These are phyloP conservation scores for Procapra przewalskii DNA, from an alignment of 2,113 vertebrate species.

Conservation along the genomic window DNA sequence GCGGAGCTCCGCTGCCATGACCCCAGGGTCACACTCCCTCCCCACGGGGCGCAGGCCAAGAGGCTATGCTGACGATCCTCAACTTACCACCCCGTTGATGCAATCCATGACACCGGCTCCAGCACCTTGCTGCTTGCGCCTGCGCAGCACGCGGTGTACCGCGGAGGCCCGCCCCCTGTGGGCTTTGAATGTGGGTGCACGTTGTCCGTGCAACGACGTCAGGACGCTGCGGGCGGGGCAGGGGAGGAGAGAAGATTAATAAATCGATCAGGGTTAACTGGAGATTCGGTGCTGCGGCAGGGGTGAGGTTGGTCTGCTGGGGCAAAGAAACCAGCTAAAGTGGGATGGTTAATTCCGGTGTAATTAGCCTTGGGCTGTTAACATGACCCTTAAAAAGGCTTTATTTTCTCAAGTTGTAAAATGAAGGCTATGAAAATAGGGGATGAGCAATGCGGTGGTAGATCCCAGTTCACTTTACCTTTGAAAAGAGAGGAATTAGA, in stretches of 20 bases:
- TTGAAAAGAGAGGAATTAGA: too few species aligned
- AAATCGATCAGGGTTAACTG: accelerated
- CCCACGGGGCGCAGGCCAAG: background rate
- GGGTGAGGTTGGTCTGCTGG: accelerated
- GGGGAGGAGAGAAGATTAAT: background rate
- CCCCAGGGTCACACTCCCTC: accelerated
- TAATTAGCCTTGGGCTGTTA: background rate
- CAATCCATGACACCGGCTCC: constrained; percentile 67
- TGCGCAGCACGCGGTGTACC: background rate
- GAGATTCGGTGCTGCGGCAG: accelerated
- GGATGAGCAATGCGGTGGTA: too few species aligned
- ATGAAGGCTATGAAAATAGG: too few species aligned
- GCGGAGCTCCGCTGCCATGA: accelerated
- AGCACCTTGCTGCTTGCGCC: background rate
- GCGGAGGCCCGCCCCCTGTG: accelerated
- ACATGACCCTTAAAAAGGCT: too few species aligned
- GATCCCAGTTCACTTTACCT: too few species aligned
- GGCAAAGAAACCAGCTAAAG: accelerated
- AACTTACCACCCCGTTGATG: constrained; percentile 80
- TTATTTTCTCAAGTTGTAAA: too few species aligned
- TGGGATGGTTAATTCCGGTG: accelerated
- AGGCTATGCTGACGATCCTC: background rate
- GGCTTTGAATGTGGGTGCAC: background rate
- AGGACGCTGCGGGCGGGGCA: background rate
- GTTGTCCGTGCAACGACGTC: background rate